Evolutionary conservation across 1,140 invertebrate genomes (phyloP).

Genomic region (Heliconius eleuchia): DNA sequence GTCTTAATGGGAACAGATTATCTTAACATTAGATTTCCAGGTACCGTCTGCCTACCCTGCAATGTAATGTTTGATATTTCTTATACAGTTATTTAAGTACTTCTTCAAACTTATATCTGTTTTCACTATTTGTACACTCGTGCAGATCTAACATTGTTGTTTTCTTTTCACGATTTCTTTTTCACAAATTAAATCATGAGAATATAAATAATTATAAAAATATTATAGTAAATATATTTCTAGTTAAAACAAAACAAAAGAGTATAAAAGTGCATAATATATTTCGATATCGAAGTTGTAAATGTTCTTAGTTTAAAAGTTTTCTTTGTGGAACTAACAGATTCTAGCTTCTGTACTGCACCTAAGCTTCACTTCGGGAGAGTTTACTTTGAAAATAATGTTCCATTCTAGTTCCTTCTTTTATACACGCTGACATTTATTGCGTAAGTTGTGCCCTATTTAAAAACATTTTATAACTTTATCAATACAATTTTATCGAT

Average conservation of each 20-base stretch:
- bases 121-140: too few species aligned
- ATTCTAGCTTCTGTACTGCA: slow-evolving; percentile 34
- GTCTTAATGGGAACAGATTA: too few species aligned
- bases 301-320: slow-evolving; percentile 38
- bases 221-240: slow-evolving; percentile 10
- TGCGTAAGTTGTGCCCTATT: neutral
- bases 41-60: too few species aligned
- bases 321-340: slow-evolving; percentile 39
- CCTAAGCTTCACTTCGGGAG: slow-evolving; percentile 31
- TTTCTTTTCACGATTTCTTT: too few species aligned
- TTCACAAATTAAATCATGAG: too few species aligned
- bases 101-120: too few species aligned
- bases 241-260: slow-evolving; percentile 20
- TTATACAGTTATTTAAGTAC: too few species aligned
- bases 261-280: slow-evolving; percentile 35
- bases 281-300: slow-evolving; percentile 37
- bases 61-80: too few species aligned
- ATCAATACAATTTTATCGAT: neutral
- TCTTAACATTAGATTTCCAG: too few species aligned
- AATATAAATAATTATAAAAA: neutral
- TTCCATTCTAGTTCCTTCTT: slow-evolving; percentile 19
- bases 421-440: slow-evolving; percentile 10
- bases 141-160: too few species aligned
- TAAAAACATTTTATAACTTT: neutral
- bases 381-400: slow-evolving; percentile 36